Base-by-base conservation (phyloP, 1,140 invertebrate genomes). In the Leptestheria dahalacensis region DNA sequence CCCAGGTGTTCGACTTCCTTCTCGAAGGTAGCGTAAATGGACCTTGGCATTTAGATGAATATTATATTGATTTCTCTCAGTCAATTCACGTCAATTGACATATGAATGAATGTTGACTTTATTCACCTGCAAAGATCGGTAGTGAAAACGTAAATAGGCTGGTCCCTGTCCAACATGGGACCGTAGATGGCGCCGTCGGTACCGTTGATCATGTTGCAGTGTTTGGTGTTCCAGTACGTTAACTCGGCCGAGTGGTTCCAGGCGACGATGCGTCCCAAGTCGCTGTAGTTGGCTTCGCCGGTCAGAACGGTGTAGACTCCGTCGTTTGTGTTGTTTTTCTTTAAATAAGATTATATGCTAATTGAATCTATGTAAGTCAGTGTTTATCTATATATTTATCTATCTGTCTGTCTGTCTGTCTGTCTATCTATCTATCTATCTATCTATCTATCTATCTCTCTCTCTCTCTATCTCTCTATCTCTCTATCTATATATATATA, bases 131-230 rank as follows among this genome's bases (percentile, higher is more conserved):
- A 70, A 25, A 70, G 52, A 23, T 71, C 68, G 10, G 67, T 50
- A 15, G 56, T 59, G 61, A 70, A 70, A 9, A 70, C 57, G 15
- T 62, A 52, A 11, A 71, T 53, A 21, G 61, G 64, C 21, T 70
- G 61, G 11, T 61, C 51, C 63, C 65, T 69, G 46, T 52, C 29
- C 10, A 71, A 25, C 23, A 60, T 57, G 11, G 69, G 70, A n/a
- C 62, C 56, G 56, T 71, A 69, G 21, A 64, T 59, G 20, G 62
- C 61, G 11, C 70, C 69, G 59, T 70, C 69, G 25, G 68, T 69
- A 21, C 68, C 70, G 21, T 68, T 65, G 48, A 71, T 72, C 52
- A 57, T 51, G 29, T 66, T 66, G 55, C 65, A 66, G 20, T 15
- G 46, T 2, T 10, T n/a, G 20, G 21, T 28, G 18, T 61, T 52